phyloP scores from a whole-genome alignment of 2,888 invertebrate genomes.

The Teleogryllus oceanicus region DNA sequence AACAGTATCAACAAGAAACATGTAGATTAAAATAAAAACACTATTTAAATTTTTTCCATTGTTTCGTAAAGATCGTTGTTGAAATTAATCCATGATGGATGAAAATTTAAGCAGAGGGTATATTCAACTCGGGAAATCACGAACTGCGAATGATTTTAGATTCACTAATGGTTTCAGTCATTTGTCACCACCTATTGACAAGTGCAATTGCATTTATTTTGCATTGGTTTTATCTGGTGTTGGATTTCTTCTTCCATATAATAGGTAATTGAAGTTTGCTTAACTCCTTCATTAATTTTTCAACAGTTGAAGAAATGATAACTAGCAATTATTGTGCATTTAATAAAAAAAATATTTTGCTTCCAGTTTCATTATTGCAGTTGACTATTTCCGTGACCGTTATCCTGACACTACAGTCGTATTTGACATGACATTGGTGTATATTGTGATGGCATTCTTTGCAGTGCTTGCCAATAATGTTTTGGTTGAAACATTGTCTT shows the following conservation, averaged over 20 bases:
- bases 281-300: neutral
- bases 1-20: neutral
- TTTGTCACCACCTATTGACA: slow-evolving; percentile 65
- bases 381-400: slow-evolving; percentile 83
- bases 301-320: neutral
- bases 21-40: neutral
- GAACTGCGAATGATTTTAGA: slow-evolving; percentile 54
- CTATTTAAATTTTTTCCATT: neutral
- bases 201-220: slow-evolving; percentile 67
- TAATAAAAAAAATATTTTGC: slow-evolving; percentile 35
- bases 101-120: slow-evolving; percentile 65
- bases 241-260: slow-evolving; percentile 87
- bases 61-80: neutral
- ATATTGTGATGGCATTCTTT: slow-evolving; percentile 83
- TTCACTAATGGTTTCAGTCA: slow-evolving; percentile 55
- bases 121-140: slow-evolving; percentile 57
- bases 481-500: slow-evolving; percentile 74
- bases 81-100: slow-evolving; percentile 52
- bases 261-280: slow-evolving; percentile 60
- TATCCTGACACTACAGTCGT: slow-evolving; percentile 83
- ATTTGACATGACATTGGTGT: slow-evolving; percentile 89
- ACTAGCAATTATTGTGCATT: neutral
- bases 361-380: slow-evolving; percentile 85
- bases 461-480: slow-evolving; percentile 84
- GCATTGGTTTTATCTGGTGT: slow-evolving; percentile 80